Percentiles rank a stretch among this genome's conserved stretches.
Evolutionary conservation across 1,140 invertebrate species (phyloP).

Genomic region (Cydia splendana): DNA sequence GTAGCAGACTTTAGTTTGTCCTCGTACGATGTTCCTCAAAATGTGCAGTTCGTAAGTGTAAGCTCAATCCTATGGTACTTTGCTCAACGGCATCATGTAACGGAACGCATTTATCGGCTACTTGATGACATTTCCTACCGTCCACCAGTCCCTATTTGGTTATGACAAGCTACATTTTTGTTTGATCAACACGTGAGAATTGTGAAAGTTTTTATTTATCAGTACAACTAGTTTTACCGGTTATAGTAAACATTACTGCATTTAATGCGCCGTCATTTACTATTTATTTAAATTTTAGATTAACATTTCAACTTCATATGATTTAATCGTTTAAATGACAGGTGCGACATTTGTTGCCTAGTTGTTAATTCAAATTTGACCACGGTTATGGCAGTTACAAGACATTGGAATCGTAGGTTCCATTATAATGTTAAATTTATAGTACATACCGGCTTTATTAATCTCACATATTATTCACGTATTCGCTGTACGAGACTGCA

Average conservation of each 20-base stretch:
- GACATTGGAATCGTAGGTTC: too few relatives aligned
- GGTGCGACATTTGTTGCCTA: conserved; percentile 16
- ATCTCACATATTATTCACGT: too few relatives aligned
- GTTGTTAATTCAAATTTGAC: conserved; percentile 20
- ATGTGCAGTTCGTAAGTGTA: not conserved
- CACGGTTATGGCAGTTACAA: not conserved
- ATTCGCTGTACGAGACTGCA: too few relatives aligned
- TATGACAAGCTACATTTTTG: conserved; percentile 53
- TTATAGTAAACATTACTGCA: conserved; percentile 36
- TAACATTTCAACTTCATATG: conserved; percentile 19
- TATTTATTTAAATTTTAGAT: conserved; percentile 29
- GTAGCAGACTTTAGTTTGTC: not conserved
- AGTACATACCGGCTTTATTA: too few relatives aligned
- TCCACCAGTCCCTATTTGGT: conserved; percentile 51
- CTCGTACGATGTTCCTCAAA: not conserved
- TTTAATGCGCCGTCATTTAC: conserved; percentile 25
- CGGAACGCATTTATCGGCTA: conserved; percentile 51
- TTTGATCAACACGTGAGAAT: conserved; percentile 44
- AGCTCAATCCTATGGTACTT: conserved; percentile 23
- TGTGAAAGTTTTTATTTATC: conserved; percentile 51
- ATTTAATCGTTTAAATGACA: conserved; percentile 25
- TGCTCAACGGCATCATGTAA: conserved; percentile 38
- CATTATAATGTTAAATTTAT: too few relatives aligned
- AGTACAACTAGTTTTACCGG: conserved; percentile 24
- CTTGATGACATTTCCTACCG: conserved; percentile 57